These are phyloP conservation scores for Napeogenes inachia DNA, from an alignment of 2,888 invertebrate species.

Conservation along the genomic window DNA sequence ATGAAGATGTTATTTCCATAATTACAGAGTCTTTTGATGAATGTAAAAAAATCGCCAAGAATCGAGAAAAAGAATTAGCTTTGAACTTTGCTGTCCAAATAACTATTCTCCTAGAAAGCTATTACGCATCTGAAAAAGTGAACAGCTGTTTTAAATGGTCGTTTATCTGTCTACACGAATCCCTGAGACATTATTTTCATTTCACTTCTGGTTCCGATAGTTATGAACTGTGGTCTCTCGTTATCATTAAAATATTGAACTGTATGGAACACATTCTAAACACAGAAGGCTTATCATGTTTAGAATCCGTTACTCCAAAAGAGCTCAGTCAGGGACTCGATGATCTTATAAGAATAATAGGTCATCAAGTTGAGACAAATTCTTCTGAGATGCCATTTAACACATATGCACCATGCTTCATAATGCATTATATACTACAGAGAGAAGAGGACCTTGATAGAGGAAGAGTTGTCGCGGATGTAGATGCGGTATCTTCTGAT, in stretches of 20 bases:
- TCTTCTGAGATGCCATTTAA: conserved; percentile 81
- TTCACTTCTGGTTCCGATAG: conserved; percentile 62
- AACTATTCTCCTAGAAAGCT: conserved; percentile 80
- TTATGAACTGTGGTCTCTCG: conserved; percentile 67
- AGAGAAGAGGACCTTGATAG: conserved; percentile 84
- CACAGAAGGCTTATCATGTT: conserved; percentile 64
- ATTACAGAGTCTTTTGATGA: conserved; percentile 82
- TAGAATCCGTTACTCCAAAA: conserved; percentile 75
- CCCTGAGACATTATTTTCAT: conserved; percentile 80
- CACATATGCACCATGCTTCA: conserved; percentile 87
- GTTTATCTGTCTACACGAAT: conserved; percentile 85
- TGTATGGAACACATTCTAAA: conserved; percentile 68
- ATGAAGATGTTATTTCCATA: conserved; percentile 81
- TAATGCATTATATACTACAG: conserved; percentile 87
- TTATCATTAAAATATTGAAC: conserved; percentile 66
- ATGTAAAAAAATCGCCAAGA: conserved; percentile 60
- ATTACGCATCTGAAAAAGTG: conserved; percentile 79
- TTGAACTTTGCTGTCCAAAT: conserved; percentile 77
- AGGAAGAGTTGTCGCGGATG: conserved; percentile 61
- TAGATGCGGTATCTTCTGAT: conserved; percentile 67
- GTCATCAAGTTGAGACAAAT: conserved; percentile 87
- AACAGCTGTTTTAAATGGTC: conserved; percentile 86
- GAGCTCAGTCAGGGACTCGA: conserved; percentile 83
- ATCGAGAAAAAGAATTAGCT: conserved; percentile 66
- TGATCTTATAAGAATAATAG: conserved; percentile 85